Percentiles rank a stretch among this genome's conserved stretches.
Evolutionary conservation across 2,797 vertebrate genomes (phyloP).

Genomic region (Huso huso): DNA sequence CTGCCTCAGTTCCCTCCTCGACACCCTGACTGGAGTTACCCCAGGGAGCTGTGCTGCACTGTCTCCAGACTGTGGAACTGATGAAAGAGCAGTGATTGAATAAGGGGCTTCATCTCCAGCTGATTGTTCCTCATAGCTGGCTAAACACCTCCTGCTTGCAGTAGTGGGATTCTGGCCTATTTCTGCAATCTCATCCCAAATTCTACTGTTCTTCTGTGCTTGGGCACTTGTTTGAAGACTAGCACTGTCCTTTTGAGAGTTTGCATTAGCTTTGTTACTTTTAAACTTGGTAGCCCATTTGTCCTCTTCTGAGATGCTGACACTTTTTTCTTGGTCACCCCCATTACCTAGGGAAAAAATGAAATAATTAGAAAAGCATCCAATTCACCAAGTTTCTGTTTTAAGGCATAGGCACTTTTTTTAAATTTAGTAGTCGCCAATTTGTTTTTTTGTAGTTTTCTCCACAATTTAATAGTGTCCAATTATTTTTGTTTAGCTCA

Average conservation of each 20-base stretch:
- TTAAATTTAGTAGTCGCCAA: no score
- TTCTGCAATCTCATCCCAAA: conserved; percentile 32
- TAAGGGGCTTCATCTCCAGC: conserved; percentile 26
- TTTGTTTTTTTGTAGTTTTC: no score
- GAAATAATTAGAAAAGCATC: no score
- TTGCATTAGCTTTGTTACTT: conserved; percentile 27
- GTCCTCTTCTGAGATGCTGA: conserved; percentile 38
- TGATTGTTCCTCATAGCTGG: conserved; percentile 27
- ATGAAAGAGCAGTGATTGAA: conserved; percentile 7
- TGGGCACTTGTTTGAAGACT: conserved; percentile 20
- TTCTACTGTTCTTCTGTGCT: conserved; percentile 24
- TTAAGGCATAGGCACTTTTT: no score
- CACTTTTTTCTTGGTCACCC: neutral
- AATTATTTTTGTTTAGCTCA: no score
- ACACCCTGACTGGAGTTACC: conserved; percentile 56
- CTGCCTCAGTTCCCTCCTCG: conserved; percentile 61
- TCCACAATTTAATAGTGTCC: no score
- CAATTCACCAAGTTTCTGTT: no score
- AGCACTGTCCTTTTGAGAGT: conserved; percentile 34
- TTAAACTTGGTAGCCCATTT: conserved; percentile 33
- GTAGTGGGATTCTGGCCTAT: conserved; percentile 16
- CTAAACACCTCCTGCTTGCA: conserved; percentile 22
- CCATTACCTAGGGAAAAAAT: neutral
- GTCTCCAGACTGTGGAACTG: conserved; percentile 30
- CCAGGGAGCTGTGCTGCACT: conserved; percentile 34